Conservation (phyloP, 1,140 invertebrate species). For the Chrysopa pallens region DNA sequence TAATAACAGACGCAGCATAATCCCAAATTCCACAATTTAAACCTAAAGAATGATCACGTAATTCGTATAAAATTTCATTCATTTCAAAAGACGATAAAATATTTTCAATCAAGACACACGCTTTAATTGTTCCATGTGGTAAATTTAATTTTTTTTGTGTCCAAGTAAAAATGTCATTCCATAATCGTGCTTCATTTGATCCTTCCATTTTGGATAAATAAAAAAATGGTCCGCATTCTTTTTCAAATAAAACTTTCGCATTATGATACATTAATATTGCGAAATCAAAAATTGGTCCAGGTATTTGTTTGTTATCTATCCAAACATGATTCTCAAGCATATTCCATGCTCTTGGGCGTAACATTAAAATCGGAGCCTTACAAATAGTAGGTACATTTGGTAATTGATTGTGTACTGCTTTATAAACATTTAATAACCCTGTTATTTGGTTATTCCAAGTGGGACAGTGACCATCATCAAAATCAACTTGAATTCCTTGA, state of each 20-base stretch:
- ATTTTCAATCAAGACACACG: conserved; percentile 56
- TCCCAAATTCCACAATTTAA: conserved; percentile 64
- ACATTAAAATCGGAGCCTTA: conserved; percentile 38
- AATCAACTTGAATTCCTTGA: conserved; percentile 39
- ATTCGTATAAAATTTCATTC: conserved; percentile 47
- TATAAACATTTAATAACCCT: conserved; percentile 41
- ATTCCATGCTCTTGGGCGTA: conserved; percentile 56
- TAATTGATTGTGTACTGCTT: conserved; percentile 33
- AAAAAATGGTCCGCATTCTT: conserved; percentile 39
- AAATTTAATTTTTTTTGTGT: conserved; percentile 34
- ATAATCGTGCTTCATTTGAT: conserved; percentile 39
- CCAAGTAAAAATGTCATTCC: conserved; percentile 59
- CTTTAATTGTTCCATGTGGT: conserved; percentile 42
- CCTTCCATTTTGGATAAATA: conserved; percentile 53
- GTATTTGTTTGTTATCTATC: conserved; percentile 43
- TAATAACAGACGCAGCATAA: conserved; percentile 52
- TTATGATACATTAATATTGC: conserved; percentile 47
- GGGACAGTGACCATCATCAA: conserved; percentile 56
- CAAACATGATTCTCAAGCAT: conserved; percentile 51
- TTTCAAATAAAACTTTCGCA: conserved; percentile 28
- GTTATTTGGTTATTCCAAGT: conserved; percentile 49
- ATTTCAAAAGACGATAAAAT: conserved; percentile 47
- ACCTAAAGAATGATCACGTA: conserved; percentile 46
- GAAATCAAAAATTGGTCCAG: conserved; percentile 50
- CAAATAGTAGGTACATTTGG: conserved; percentile 27